Evolutionary conservation across 2,113 vertebrate species (phyloP).

Genomic region (Ariopsis seemanni): DNA sequence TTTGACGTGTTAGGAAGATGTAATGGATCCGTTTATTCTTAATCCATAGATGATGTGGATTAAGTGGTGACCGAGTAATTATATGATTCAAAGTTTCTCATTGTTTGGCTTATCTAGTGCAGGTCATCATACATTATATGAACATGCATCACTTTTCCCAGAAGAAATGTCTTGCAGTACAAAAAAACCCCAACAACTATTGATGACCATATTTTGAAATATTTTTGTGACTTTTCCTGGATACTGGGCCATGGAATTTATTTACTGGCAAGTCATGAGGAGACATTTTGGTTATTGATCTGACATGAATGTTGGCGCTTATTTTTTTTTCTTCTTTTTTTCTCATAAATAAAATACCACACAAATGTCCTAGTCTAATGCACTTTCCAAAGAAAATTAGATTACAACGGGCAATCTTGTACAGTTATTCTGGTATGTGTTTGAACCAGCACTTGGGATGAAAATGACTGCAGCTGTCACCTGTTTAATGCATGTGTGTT

Average conservation of each 20-base stretch:
- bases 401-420: not conserved
- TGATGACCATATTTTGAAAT: not conserved
- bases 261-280: not conserved
- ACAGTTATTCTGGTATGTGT: not conserved
- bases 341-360: not conserved
- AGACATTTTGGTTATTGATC: not conserved
- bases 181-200: not conserved
- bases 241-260: not conserved
- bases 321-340: not conserved
- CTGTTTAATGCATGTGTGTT: conserved; percentile 36
- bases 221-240: not conserved
- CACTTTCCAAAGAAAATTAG: not conserved
- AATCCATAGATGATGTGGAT: not conserved
- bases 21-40: not conserved
- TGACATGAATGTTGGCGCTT: not conserved
- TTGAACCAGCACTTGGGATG: not conserved
- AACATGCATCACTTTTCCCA: not conserved
- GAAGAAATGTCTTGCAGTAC: not conserved
- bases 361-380: too few species aligned
- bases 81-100: not conserved
- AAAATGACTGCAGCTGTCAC: conserved; percentile 35
- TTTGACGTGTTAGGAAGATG: not conserved
- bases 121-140: not conserved
- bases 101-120: not conserved
- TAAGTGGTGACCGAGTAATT: not conserved